Conservation (phyloP, 2,797 vertebrate species). For the Champsocephalus gunnari region DNA sequence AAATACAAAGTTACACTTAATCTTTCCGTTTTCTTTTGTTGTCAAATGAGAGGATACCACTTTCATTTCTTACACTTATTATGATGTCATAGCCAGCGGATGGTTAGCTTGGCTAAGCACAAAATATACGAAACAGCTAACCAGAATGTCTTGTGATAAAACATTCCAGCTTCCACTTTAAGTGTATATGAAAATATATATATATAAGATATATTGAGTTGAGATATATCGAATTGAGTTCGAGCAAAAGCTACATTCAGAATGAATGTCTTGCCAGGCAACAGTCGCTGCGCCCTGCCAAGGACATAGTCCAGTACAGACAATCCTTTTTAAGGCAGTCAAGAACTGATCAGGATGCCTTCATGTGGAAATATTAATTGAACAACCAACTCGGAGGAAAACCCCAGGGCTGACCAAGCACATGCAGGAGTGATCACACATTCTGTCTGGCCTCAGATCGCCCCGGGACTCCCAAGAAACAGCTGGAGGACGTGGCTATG, state of each 20-base stretch:
- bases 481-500: background rate
- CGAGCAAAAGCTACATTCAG: background rate
- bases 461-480: background rate
- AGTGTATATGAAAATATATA: background rate
- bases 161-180: background rate
- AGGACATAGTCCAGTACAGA: background rate
- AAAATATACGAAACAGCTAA: background rate
- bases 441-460: background rate
- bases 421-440: background rate
- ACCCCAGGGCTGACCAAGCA: conserved; percentile 1
- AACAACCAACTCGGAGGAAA: background rate
- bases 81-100: background rate
- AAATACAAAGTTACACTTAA: background rate
- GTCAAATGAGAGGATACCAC: background rate
- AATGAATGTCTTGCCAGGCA: too few species aligned
- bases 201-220: background rate
- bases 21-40: background rate
- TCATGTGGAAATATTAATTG: background rate
- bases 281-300: too few species aligned
- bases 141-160: fast-evolving
- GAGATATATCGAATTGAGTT: background rate
- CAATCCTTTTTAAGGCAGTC: background rate
- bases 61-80: background rate
- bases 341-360: background rate
- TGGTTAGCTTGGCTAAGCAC: background rate